Evolutionary conservation across 2,797 vertebrate species (phyloP), one percentile per base, ranked within the genome.

Genomic region (Enteromius trimaculatus): DNA sequence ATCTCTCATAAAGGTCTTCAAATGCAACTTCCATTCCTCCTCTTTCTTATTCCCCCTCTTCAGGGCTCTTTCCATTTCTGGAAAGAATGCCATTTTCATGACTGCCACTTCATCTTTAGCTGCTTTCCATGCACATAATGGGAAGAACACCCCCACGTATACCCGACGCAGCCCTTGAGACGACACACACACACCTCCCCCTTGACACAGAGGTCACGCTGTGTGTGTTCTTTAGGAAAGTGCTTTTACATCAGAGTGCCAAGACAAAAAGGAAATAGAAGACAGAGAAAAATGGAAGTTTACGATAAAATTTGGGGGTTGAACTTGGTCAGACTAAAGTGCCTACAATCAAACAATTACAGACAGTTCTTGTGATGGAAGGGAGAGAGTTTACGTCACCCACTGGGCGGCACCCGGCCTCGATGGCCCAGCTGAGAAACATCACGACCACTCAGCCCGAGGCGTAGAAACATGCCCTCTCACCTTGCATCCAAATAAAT

Each of bases 61-160:
- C 31, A 31, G 39, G 23, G 74, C 82, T 87, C 75, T 81, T 60
- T n/a, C n/a, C n/a, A 82, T 71, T 77, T 84, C 39, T 14, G 64
- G 51, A 75, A 84, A 85, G 69, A 79, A 79, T 76, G 81, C 60
- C 70, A 69, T 84, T 82, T 85, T 83, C 80, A 84, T 85, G 86
- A 80, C 77, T 87, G 80, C 83, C 80, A 85, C 86, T 82, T 87
- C 80, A 87, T 87, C 64, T 85, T 85, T 85, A 80, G 71, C 71
- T 49, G 70, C 71, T 65, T 79, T 85, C 77, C 37, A 65, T 3
- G 1, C 39, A 65, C 21, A 79, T 85, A 85, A 80, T 82, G 66
- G 77, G 71, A 44, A 68, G 68, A 69, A 76, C 62, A 58, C 84
- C 80, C 79, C 80, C 80, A 64, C 49, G 9, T 58, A 78, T 53